Conservation (phyloP, 1,140 invertebrate species). For the Neotoxoptera formosana region DNA sequence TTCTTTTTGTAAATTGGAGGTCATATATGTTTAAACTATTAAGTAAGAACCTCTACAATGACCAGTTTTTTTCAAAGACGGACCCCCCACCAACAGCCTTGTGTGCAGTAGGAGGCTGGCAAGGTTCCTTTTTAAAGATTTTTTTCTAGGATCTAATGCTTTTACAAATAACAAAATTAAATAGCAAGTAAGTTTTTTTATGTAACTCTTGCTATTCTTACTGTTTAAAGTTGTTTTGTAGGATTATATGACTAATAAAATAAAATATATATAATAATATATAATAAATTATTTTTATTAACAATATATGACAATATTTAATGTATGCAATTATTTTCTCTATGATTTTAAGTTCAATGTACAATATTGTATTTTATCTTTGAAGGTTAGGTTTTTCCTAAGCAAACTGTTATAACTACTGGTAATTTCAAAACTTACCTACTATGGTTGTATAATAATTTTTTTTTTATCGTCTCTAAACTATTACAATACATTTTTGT, state of each 20-base stretch:
- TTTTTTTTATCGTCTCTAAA: too few species aligned
- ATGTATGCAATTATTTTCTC: neutral
- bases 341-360: conserved; percentile 13
- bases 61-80: neutral
- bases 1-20: neutral
- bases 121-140: neutral
- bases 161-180: neutral
- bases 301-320: neutral
- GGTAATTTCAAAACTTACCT: neutral
- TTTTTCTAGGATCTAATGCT: neutral
- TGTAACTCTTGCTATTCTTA: neutral
- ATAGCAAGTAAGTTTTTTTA: neutral
- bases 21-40: neutral
- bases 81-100: neutral
- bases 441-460: neutral
- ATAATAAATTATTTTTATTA: too few species aligned
- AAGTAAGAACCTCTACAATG: neutral
- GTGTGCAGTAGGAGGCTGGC: neutral
- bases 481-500: neutral
- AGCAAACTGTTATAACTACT: neutral
- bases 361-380: conserved; percentile 1
- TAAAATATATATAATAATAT: too few species aligned
- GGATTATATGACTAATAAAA: neutral
- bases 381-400: neutral
- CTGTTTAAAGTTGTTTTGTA: neutral